Percentiles rank a stretch among this genome's conserved stretches.
Conservation (phyloP, 2,888 invertebrate genomes). For the Elegia similella region DNA sequence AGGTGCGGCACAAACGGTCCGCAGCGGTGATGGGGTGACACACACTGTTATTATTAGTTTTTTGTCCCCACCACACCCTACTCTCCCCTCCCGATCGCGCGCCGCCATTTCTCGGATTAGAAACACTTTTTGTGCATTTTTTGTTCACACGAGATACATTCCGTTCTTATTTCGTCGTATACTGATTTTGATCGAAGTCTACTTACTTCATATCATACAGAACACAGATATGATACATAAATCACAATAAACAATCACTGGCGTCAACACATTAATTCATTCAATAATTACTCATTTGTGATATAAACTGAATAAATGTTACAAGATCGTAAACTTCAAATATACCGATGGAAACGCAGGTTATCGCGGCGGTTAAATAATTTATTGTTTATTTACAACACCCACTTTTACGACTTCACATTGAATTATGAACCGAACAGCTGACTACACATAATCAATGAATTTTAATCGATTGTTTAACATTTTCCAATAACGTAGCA, state of each 20-base stretch:
- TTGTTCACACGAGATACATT: slow-evolving; percentile 40
- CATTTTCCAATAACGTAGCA: slow-evolving; percentile 30
- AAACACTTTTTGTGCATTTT: slow-evolving; percentile 65
- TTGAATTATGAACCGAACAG: slow-evolving; percentile 40
- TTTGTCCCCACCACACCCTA: slow-evolving; percentile 68
- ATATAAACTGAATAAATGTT: slow-evolving; percentile 37
- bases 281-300: slow-evolving; percentile 38
- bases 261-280: slow-evolving; percentile 32
- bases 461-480: slow-evolving; percentile 52
- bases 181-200: slow-evolving; percentile 20
- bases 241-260: slow-evolving; percentile 20
- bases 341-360: slow-evolving; percentile 36
- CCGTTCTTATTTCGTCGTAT: slow-evolving; percentile 36
- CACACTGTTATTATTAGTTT: slow-evolving; percentile 79
- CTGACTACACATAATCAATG: slow-evolving; percentile 40
- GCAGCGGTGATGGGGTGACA: slow-evolving; percentile 73
- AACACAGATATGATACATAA: slow-evolving; percentile 11
- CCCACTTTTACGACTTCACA: slow-evolving; percentile 40
- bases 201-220: slow-evolving; percentile 1
- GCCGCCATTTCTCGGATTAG: slow-evolving; percentile 70
- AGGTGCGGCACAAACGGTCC: slow-evolving; percentile 61
- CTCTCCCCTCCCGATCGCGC: slow-evolving; percentile 47
- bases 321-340: slow-evolving; percentile 38
- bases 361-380: slow-evolving; percentile 42
- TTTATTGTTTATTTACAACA: slow-evolving; percentile 52